A percentile compares a stretch with the other conserved stretches of the same genome.
Evolutionary conservation across 2,113 vertebrate species (phyloP).

Genomic region (Clupea harengus): DNA sequence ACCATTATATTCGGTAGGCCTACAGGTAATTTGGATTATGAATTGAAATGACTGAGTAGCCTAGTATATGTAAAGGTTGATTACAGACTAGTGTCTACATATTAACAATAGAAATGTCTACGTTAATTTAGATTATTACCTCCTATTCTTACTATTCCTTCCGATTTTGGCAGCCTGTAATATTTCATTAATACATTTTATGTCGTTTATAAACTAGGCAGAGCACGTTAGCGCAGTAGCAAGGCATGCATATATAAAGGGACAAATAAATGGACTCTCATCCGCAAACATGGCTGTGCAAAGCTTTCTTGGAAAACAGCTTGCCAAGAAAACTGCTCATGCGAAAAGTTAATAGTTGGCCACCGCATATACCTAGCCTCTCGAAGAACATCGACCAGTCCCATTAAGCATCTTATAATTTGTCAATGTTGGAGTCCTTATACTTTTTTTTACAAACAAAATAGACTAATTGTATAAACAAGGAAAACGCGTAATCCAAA

Average conservation of each 20-base stretch:
- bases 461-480: no score
- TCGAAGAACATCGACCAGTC: no score
- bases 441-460: no score
- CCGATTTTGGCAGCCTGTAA: no score
- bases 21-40: background rate
- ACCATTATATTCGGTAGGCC: background rate
- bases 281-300: background rate
- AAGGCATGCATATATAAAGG: background rate
- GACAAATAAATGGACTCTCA: background rate
- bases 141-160: no score
- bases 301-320: background rate
- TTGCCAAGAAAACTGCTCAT: background rate
- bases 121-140: no score
- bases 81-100: no score
- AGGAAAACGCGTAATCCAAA: no score
- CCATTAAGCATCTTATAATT: no score
- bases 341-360: background rate
- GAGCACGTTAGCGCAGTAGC: background rate
- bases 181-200: no score
- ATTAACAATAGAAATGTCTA: no score
- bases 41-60: background rate
- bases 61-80: background rate
- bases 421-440: no score
- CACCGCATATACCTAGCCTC: background rate
- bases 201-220: background rate